phyloP scores from a whole-genome alignment of 2,888 invertebrate species.

The Aphrophora alni region DNA sequence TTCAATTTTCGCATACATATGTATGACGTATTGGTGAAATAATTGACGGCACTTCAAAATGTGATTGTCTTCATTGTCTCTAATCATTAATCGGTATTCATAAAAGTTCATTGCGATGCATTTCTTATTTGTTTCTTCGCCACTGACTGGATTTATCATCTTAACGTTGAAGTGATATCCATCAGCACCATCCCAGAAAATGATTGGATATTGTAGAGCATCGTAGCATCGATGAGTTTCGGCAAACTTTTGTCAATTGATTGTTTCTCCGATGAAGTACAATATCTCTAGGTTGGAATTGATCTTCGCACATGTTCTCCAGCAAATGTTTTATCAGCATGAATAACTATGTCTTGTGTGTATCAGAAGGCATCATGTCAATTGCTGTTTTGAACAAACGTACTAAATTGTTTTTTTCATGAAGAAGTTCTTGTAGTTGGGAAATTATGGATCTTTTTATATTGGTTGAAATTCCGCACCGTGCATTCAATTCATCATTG shows the following conservation, averaged over 20 bases:
- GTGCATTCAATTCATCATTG: background rate
- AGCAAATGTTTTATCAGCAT: background rate
- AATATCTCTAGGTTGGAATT: conserved; percentile 46
- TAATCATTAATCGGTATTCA: conserved; percentile 32
- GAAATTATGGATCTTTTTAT: background rate
- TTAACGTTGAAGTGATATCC: conserved; percentile 49
- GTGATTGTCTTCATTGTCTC: conserved; percentile 24
- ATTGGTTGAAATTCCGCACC: background rate
- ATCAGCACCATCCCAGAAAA: conserved; percentile 51
- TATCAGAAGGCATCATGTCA: background rate
- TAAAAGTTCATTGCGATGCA: conserved; percentile 3
- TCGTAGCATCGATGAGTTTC: conserved; percentile 50
- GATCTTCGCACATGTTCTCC: background rate
- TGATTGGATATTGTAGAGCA: conserved; percentile 53
- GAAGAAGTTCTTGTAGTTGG: background rate
- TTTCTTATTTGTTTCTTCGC: background rate
- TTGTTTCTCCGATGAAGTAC: conserved; percentile 45
- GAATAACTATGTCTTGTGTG: background rate
- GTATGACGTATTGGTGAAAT: conserved; percentile 54
- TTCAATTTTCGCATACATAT: conserved; percentile 56
- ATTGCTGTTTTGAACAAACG: no score
- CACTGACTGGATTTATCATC: conserved; percentile 7
- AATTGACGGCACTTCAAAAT: no score
- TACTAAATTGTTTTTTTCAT: background rate
- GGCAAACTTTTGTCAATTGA: conserved; percentile 30